These are phyloP conservation scores for Nematostella vectensis DNA, from an alignment of 92 coral and sea anemone species.

Conservation along the genomic window DNA sequence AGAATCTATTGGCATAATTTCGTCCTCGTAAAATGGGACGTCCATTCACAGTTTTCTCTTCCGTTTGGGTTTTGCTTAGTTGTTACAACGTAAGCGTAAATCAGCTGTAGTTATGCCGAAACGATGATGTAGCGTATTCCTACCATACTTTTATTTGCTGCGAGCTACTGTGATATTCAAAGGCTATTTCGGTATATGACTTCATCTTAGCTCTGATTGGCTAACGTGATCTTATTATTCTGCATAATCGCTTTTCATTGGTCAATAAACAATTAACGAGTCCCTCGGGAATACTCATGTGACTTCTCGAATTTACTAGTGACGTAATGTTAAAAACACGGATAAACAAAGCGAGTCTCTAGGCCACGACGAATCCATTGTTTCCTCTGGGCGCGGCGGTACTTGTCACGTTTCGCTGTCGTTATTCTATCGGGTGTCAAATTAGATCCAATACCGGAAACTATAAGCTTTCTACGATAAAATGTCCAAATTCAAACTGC, in stretches of 20 bases:
- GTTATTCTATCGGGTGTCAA: neutral
- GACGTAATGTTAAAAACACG: constrained; percentile 73
- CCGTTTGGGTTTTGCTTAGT: constrained; percentile 11
- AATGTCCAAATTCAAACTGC: no score
- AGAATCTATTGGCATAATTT: constrained; percentile 88
- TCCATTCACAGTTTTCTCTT: constrained; percentile 42
- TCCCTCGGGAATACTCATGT: constrained; percentile 53
- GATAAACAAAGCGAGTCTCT: constrained; percentile 59
- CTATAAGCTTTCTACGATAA: neutral
- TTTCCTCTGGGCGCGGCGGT: constrained; percentile 33
- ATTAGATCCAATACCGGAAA: neutral
- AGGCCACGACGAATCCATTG: constrained; percentile 11
- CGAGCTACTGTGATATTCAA: constrained; percentile 15
- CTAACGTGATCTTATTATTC: constrained; percentile 10
- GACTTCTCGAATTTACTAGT: constrained; percentile 53
- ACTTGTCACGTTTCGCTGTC: constrained; percentile 3
- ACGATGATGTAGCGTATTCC: constrained; percentile 13
- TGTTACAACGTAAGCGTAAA: constrained; percentile 17
- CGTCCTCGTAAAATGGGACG: constrained; percentile 92
- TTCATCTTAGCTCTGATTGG: constrained; percentile 57
- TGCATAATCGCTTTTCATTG: constrained; percentile 26
- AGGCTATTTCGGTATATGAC: constrained; percentile 33
- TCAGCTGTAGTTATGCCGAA: constrained; percentile 24
- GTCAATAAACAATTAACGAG: constrained; percentile 5
- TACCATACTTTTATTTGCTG: constrained; percentile 35